These are phyloP conservation scores for Andricus grossulariae DNA, from an alignment of 1,140 invertebrate genomes.

Conservation along the genomic window DNA sequence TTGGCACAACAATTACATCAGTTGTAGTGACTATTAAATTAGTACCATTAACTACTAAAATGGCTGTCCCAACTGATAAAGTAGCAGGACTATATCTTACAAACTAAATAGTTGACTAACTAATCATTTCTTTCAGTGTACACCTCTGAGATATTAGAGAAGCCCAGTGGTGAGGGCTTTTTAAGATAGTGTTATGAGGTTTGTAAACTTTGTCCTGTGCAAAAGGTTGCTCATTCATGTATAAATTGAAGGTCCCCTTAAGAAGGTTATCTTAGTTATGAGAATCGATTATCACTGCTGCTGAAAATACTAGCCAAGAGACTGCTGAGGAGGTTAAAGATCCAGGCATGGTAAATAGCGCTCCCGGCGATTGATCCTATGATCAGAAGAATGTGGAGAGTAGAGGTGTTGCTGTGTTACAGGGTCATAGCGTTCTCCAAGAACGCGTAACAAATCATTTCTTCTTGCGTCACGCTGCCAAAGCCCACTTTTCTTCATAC, in stretches of 20 bases:
- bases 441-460: conserved; percentile 25
- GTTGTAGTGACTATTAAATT: too few relatives aligned
- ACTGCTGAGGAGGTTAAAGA: neutral
- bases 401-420: conserved; percentile 3
- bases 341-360: neutral
- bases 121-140: too few relatives aligned
- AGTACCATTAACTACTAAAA: too few relatives aligned
- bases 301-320: neutral
- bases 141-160: too few relatives aligned
- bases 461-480: conserved; percentile 21
- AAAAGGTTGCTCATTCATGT: neutral
- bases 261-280: conserved; percentile 13
- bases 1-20: too few relatives aligned
- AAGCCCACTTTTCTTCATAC: conserved; percentile 47
- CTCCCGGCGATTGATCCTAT: conserved; percentile 5
- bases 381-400: conserved; percentile 3
- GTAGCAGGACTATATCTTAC: too few relatives aligned
- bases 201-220: neutral
- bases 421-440: conserved; percentile 21
- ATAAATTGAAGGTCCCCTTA: neutral
- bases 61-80: too few relatives aligned
- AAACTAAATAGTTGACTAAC: too few relatives aligned
- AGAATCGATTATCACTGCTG: neutral
- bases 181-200: too few relatives aligned
- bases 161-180: too few relatives aligned